Percentiles rank a stretch among this genome's conserved stretches.
phyloP scores from a whole-genome alignment of 2,797 vertebrate species.

The Enteromius thamalakanensis region DNA sequence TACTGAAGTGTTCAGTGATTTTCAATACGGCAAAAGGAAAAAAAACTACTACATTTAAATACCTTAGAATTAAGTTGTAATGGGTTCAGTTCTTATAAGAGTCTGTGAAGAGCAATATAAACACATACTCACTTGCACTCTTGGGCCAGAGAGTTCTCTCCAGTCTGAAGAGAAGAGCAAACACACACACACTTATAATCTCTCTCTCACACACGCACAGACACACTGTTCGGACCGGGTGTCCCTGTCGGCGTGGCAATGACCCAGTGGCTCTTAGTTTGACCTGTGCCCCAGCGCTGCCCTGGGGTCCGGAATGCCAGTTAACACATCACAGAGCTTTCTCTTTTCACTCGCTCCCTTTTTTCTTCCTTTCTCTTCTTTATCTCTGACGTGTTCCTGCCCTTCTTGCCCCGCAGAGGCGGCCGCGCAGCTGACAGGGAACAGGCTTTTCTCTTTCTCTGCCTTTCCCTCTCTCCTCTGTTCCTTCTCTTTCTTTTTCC shows the following conservation, averaged over 20 bases:
- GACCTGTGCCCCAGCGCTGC: slow-evolving; percentile 77
- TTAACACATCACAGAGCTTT: slow-evolving; percentile 81
- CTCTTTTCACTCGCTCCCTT: slow-evolving; percentile 59
- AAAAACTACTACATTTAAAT: neutral
- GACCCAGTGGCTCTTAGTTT: slow-evolving; percentile 77
- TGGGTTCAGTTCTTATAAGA: slow-evolving; percentile 31
- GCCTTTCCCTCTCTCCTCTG: slow-evolving; percentile 71
- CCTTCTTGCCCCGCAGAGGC: slow-evolving; percentile 49
- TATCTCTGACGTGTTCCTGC: slow-evolving; percentile 61
- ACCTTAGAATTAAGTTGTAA: neutral
- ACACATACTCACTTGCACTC: slow-evolving; percentile 44
- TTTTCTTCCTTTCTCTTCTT: slow-evolving; percentile 69
- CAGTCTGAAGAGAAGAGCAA: slow-evolving; percentile 61
- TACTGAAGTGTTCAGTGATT: neutral
- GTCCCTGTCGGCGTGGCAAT: slow-evolving; percentile 75
- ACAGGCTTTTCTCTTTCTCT: slow-evolving; percentile 63
- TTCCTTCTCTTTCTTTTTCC: slow-evolving; percentile 80
- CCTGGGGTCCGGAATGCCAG: slow-evolving; percentile 86
- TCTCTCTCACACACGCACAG: slow-evolving; percentile 42
- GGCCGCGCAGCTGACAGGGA: slow-evolving; percentile 59
- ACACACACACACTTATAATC: slow-evolving; percentile 51
- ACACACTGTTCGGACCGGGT: slow-evolving; percentile 29
- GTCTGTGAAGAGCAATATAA: slow-evolving; percentile 56
- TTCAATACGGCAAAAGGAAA: neutral
- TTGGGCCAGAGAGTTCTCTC: slow-evolving; percentile 44